Evolutionary conservation across 1,140 invertebrate species (phyloP).

Genomic region (Phocides pigmalion): DNA sequence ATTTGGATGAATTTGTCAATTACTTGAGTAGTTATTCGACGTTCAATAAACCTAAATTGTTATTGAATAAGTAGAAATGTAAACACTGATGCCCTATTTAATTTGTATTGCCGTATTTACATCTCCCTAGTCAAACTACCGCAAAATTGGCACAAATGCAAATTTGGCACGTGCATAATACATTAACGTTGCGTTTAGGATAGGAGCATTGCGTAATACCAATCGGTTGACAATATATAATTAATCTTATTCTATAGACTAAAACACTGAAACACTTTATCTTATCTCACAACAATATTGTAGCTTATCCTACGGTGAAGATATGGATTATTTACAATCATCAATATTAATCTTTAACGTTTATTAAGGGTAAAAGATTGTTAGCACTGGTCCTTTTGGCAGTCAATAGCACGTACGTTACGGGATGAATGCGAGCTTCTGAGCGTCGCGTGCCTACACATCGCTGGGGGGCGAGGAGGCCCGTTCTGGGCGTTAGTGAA

Average conservation of each 20-base stretch:
- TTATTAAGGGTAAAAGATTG: conserved; percentile 1
- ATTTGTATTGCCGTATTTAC: conserved; percentile 31
- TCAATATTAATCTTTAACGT: background rate
- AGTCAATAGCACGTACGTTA: conserved; percentile 17
- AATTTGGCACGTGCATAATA: conserved; percentile 31
- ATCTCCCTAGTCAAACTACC: conserved; percentile 14
- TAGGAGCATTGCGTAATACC: conserved; percentile 11
- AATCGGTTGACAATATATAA: conserved; percentile 18
- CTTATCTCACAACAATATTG: conserved; percentile 12
- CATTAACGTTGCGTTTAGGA: background rate
- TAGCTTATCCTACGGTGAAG: conserved; percentile 3
- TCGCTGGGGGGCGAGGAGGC: conserved; percentile 75
- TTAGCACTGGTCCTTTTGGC: conserved; percentile 24
- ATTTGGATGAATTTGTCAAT: conserved; percentile 13
- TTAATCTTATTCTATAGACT: conserved; percentile 23
- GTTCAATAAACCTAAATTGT: background rate
- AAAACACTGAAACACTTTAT: conserved; percentile 29
- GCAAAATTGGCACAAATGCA: conserved; percentile 31
- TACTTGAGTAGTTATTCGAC: background rate
- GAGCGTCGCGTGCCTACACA: conserved; percentile 59
- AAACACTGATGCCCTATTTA: conserved; percentile 15
- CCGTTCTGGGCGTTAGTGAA: conserved; percentile 76
- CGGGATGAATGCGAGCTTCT: conserved; percentile 4
- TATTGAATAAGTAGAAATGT: conserved; percentile 12
- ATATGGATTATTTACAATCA: conserved; percentile 27